Conservation (phyloP, 2,797 vertebrate genomes). For the Xenentodon cancila region DNA sequence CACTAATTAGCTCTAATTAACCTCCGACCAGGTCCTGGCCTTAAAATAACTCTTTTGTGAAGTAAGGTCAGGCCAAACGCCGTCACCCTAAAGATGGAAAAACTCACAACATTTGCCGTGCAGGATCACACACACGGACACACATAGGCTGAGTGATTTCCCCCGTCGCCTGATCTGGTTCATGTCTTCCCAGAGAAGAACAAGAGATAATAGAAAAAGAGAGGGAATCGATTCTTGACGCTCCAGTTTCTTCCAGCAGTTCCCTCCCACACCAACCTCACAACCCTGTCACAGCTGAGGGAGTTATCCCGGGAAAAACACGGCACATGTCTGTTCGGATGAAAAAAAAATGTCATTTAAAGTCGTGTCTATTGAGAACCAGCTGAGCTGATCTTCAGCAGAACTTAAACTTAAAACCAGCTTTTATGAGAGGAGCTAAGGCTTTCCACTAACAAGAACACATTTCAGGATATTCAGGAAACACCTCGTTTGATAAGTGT, state of each 20-base stretch:
- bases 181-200: conserved; percentile 72
- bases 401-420: background rate
- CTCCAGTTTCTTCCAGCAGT: conserved; percentile 57
- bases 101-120: background rate
- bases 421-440: background rate
- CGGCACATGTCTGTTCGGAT: background rate
- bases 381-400: background rate
- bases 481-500: conserved; percentile 12
- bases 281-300: conserved; percentile 54
- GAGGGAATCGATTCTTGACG: conserved; percentile 57
- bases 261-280: conserved; percentile 57
- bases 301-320: conserved; percentile 24
- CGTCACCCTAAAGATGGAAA: conserved; percentile 19
- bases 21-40: conserved; percentile 38
- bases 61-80: conserved; percentile 19
- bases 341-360: no score
- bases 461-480: conserved; percentile 1
- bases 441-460: no score
- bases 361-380: no score
- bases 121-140: conserved; percentile 14
- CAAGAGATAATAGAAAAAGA: conserved; percentile 55
- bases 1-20: conserved; percentile 32
- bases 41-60: conserved; percentile 10
- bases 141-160: conserved; percentile 62
- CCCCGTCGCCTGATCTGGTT: conserved; percentile 76